Conservation (phyloP, 2,888 invertebrate species). For the Drosophila ezoana region DNA sequence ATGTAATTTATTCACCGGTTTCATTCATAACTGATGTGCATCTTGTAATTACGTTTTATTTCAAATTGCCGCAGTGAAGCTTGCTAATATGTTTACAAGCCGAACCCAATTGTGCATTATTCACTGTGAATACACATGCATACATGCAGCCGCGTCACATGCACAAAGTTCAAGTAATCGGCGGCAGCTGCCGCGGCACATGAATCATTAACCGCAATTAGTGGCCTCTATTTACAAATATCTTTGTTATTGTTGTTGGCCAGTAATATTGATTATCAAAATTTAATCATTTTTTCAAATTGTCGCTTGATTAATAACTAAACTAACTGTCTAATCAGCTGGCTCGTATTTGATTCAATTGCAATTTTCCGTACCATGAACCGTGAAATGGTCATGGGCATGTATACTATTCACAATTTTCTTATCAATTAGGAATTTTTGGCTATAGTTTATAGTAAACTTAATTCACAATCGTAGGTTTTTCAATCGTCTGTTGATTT, state of each 20-base stretch:
- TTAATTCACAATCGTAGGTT: background rate
- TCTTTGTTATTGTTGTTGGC: background rate
- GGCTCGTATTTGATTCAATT: slow-evolving; percentile 6
- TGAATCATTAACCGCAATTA: slow-evolving; percentile 58
- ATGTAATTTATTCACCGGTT: slow-evolving; percentile 9
- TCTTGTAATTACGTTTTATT: slow-evolving; percentile 12
- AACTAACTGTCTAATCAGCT: slow-evolving; percentile 15
- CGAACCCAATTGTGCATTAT: slow-evolving; percentile 12
- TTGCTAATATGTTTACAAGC: slow-evolving; percentile 10
- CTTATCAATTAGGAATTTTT: slow-evolving; percentile 29
- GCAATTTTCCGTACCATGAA: background rate
- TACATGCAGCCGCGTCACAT: slow-evolving; percentile 19
- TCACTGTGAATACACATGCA: background rate
- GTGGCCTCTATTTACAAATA: slow-evolving; percentile 6
- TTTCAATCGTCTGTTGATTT: background rate
- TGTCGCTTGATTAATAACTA: slow-evolving; percentile 21
- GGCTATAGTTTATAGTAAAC: background rate
- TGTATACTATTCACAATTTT: slow-evolving; percentile 14
- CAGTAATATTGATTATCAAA: slow-evolving; percentile 12
- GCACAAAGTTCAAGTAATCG: slow-evolving; percentile 41
- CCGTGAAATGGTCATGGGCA: background rate
- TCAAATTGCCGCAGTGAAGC: slow-evolving; percentile 19
- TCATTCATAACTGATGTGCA: background rate
- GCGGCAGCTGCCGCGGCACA: slow-evolving; percentile 18
- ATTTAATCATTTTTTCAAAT: slow-evolving; percentile 18